Evolutionary conservation across 2,888 invertebrate species (phyloP).

Genomic region (Aspidapion aeneum): DNA sequence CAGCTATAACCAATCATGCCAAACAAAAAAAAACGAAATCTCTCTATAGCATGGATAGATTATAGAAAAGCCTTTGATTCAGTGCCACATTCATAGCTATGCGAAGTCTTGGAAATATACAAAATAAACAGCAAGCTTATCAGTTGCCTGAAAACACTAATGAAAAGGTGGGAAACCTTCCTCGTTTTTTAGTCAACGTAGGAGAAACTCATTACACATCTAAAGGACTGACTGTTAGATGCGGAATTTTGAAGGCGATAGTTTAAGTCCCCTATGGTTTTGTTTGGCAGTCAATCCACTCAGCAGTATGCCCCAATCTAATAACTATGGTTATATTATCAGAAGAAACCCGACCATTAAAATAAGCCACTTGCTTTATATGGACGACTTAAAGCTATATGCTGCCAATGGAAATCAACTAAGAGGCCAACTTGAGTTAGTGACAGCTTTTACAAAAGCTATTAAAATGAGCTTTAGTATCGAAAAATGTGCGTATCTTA

Average conservation of each 20-base stretch:
- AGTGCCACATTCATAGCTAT: background rate
- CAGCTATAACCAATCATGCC: background rate
- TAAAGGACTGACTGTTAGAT: background rate
- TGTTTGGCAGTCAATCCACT: background rate
- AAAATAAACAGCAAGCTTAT: background rate
- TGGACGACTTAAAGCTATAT: background rate
- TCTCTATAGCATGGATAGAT: background rate
- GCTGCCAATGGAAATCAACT: background rate
- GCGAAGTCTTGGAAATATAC: background rate
- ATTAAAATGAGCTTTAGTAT: background rate
- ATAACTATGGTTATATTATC: background rate
- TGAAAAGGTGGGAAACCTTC: background rate
- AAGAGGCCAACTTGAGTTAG: slow-evolving; percentile 5
- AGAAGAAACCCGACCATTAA: background rate
- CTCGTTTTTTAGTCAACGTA: background rate
- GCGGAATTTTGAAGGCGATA: background rate
- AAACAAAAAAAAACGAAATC: background rate
- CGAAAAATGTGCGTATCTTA: background rate
- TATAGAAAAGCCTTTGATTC: background rate
- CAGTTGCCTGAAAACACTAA: background rate
- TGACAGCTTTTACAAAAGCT: background rate
- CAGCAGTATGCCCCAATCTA: background rate
- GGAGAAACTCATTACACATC: background rate
- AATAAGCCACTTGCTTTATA: background rate
- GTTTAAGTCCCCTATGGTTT: background rate